Evolutionary conservation across 2,113 vertebrate genomes (phyloP).

Genomic region (Rhizomys pruinosus): DNA sequence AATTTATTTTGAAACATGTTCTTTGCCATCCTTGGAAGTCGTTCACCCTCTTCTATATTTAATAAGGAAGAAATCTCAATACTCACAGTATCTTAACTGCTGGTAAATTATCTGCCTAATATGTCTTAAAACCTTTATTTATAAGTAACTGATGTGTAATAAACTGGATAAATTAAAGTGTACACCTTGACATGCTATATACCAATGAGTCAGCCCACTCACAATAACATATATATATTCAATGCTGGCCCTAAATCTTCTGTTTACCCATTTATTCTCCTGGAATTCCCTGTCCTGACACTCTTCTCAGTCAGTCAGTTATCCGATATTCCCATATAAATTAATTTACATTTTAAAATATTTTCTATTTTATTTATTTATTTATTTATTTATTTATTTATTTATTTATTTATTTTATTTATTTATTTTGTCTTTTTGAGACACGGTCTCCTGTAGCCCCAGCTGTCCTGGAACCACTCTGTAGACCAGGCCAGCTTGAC

Average conservation of each 20-base stretch:
- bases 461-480: too few relatives aligned
- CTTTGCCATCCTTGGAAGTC: not conserved
- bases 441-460: too few relatives aligned
- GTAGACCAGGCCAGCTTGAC: too few relatives aligned
- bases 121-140: not conserved
- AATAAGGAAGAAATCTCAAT: not conserved
- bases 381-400: too few relatives aligned
- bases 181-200: not conserved
- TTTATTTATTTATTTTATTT: too few relatives aligned
- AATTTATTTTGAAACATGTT: not conserved
- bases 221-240: not conserved
- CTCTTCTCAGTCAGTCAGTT: not conserved
- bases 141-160: not conserved
- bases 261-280: not conserved
- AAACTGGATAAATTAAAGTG: not conserved
- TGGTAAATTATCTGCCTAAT: not conserved
- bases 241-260: not conserved
- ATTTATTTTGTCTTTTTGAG: too few relatives aligned
- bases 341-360: not conserved
- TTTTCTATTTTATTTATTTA: not conserved
- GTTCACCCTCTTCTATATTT: not conserved
- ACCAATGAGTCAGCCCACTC: not conserved
- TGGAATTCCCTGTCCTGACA: accelerated
- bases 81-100: not conserved
- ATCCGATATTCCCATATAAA: not conserved